Percentiles rank a stretch among this genome's conserved stretches.
Conservation (phyloP, 2,797 vertebrate species). For the Rhincodon typus region DNA sequence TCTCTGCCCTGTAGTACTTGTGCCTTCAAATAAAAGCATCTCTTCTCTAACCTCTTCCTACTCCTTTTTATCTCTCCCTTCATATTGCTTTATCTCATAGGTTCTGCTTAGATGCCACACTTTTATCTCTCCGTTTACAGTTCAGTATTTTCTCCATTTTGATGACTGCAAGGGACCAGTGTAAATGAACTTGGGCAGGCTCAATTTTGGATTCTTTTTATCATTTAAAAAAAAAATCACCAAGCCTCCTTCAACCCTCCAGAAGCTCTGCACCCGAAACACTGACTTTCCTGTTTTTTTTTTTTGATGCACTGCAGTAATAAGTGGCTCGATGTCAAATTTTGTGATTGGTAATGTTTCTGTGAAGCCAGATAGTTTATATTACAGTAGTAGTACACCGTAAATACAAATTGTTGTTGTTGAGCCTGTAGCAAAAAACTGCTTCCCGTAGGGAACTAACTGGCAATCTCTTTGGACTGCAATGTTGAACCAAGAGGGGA, state of each 20-base stretch:
- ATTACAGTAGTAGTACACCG: background rate
- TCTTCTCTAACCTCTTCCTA: background rate
- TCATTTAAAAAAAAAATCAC: background rate
- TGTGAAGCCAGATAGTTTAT: background rate
- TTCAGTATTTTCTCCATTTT: no score
- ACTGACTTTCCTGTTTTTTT: no score
- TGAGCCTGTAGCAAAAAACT: background rate
- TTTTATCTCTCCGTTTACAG: background rate
- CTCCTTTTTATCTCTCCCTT: background rate
- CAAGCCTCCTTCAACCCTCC: background rate
- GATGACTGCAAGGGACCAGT: background rate
- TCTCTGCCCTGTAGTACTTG: no score
- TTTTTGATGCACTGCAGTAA: no score
- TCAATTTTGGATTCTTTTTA: no score
- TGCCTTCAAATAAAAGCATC: no score
- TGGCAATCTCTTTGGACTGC: background rate
- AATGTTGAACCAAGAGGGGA: background rate
- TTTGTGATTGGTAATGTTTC: background rate
- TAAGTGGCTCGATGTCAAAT: background rate
- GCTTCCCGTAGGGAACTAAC: no score
- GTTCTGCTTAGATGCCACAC: background rate
- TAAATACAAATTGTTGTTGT: background rate
- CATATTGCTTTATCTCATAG: background rate
- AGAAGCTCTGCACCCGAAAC: background rate
- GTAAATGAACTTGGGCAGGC: no score